These are phyloP conservation scores for Drosophila orosa DNA, from an alignment of 1,140 invertebrate genomes.

Conservation along the genomic window DNA sequence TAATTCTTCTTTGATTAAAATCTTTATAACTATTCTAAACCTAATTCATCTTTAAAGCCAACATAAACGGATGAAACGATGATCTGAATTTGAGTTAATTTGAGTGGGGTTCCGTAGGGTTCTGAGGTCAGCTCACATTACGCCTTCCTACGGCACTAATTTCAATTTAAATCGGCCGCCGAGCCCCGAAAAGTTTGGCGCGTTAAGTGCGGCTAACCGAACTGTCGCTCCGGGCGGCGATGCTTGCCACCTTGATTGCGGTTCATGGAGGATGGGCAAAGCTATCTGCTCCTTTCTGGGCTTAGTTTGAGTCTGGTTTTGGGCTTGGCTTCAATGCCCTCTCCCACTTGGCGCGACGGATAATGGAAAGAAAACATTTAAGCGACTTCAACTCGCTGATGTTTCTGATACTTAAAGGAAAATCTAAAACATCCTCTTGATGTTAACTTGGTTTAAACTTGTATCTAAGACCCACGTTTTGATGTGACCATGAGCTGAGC, in stretches of 20 bases:
- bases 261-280: constrained; percentile 6
- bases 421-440: background rate
- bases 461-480: background rate
- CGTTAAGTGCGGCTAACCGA: constrained; percentile 47
- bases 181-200: constrained; percentile 17
- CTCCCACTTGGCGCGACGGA: background rate
- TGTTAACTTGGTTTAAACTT: background rate
- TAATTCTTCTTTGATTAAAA: background rate
- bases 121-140: background rate
- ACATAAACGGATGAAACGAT: background rate
- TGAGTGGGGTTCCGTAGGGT: background rate
- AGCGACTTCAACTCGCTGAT: background rate
- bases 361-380: constrained; percentile 39
- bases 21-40: background rate
- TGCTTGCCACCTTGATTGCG: constrained; percentile 55
- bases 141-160: constrained; percentile 24
- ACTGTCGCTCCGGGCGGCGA: constrained; percentile 49
- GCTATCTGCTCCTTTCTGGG: background rate
- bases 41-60: background rate
- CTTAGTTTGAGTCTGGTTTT: constrained; percentile 7
- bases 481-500: background rate
- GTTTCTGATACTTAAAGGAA: no score
- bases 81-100: constrained; percentile 8
- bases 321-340: background rate
- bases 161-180: constrained; percentile 54